These are phyloP conservation scores for Pharmacophagus antenor DNA, from an alignment of 2,888 invertebrate genomes.

Conservation along the genomic window DNA sequence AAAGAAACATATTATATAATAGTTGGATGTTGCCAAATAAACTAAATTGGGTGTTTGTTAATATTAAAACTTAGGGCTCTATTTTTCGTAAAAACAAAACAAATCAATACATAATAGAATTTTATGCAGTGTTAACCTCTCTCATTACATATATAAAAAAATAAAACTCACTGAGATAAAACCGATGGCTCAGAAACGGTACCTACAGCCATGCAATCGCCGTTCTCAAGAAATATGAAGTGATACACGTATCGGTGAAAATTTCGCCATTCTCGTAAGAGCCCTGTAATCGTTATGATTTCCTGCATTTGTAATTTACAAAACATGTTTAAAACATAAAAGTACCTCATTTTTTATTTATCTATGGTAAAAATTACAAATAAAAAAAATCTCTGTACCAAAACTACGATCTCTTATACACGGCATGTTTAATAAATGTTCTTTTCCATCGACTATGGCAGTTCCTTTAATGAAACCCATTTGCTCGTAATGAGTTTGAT, in stretches of 20 bases:
- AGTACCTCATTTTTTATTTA: not conserved
- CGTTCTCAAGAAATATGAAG: conserved; percentile 85
- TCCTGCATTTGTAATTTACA: not conserved
- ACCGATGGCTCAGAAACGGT: conserved; percentile 83
- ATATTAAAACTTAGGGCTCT: no score
- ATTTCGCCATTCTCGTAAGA: conserved; percentile 83
- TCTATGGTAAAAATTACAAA: no score
- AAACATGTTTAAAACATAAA: not conserved
- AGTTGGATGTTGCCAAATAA: no score
- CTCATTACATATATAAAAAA: not conserved
- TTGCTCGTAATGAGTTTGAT: conserved; percentile 89
- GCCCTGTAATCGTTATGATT: conserved; percentile 55
- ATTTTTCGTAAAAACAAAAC: no score
- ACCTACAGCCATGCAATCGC: conserved; percentile 84
- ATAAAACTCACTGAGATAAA: conserved; percentile 78
- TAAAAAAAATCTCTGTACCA: conserved; percentile 59
- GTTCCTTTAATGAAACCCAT: conserved; percentile 82
- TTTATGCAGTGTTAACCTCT: no score
- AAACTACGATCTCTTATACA: conserved; percentile 86
- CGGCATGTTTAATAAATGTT: conserved; percentile 74
- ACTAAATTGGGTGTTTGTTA: no score
- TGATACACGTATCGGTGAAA: conserved; percentile 86
- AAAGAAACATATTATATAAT: no score
- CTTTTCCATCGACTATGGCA: conserved; percentile 75
- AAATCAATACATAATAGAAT: no score